A percentile compares a stretch with the other conserved stretches of the same genome.
phyloP scores from a whole-genome alignment of 2,113 vertebrate species.

The Paradoxurus hermaphroditus region DNA sequence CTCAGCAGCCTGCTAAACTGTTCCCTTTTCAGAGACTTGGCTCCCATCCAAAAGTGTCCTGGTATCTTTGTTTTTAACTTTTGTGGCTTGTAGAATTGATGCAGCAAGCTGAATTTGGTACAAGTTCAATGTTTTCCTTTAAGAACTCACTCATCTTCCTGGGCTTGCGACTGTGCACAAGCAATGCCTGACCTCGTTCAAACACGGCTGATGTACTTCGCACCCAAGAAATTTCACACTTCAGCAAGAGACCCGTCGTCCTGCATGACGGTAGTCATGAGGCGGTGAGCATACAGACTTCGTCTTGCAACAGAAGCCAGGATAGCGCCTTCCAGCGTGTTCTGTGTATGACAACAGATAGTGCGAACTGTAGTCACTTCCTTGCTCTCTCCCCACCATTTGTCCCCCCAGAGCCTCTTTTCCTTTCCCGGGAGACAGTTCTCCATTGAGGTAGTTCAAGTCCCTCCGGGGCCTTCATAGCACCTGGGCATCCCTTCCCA shows the following conservation, averaged over 20 bases:
- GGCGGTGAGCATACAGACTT: neutral
- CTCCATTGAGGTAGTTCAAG: neutral
- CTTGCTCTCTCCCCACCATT: neutral
- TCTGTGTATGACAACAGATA: accelerated
- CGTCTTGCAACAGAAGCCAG: neutral
- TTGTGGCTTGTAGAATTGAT: neutral
- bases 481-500: neutral
- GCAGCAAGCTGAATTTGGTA: neutral
- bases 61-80: neutral
- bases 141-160: neutral
- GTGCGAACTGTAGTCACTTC: neutral
- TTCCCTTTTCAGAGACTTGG: neutral
- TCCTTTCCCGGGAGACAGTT: neutral
- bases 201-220: neutral
- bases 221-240: neutral
- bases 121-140: neutral
- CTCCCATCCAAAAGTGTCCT: neutral
- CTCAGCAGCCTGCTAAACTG: neutral
- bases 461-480: neutral
- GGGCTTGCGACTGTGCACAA: neutral
- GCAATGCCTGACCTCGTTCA: neutral
- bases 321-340: neutral
- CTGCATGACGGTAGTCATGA: neutral
- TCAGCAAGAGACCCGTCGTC: neutral
- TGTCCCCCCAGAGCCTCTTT: neutral